These are phyloP conservation scores for Troides aeacus DNA, from an alignment of 2,888 invertebrate species.

Conservation along the genomic window DNA sequence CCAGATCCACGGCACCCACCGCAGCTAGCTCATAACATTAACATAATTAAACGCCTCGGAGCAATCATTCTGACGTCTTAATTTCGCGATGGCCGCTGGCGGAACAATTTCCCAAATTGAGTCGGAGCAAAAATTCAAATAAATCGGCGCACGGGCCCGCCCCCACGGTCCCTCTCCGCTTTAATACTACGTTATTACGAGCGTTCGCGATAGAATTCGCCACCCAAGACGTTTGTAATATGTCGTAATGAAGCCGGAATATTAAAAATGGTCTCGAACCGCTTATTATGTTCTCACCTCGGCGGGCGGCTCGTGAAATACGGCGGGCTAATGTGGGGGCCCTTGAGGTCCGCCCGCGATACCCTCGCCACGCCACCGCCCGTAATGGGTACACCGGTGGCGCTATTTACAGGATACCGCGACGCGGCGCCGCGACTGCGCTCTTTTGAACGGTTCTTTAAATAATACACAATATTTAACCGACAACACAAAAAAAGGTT, in stretches of 20 bases:
- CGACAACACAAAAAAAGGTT: too few species aligned
- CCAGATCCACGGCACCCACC: constrained; percentile 69
- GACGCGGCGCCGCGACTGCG: not conserved
- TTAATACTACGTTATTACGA: constrained; percentile 75
- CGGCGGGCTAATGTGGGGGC: constrained; percentile 69
- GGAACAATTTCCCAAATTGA: constrained; percentile 78
- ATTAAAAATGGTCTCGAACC: constrained; percentile 78
- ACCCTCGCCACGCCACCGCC: constrained; percentile 40
- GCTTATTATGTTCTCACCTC: constrained; percentile 80
- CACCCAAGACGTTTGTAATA: constrained; percentile 80
- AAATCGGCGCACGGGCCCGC: constrained; percentile 71
- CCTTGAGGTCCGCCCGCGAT: constrained; percentile 46
- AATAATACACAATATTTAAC: not conserved
- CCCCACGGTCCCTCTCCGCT: constrained; percentile 57
- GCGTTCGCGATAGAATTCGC: constrained; percentile 79
- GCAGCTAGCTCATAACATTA: constrained; percentile 73
- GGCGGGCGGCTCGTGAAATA: constrained; percentile 73
- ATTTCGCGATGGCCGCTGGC: constrained; percentile 77
- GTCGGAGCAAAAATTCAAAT: constrained; percentile 79
- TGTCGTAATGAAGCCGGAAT: constrained; percentile 78
- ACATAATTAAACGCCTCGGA: constrained; percentile 78
- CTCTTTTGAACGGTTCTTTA: not conserved
- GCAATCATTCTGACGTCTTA: constrained; percentile 79
- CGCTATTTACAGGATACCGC: constrained; percentile 50
- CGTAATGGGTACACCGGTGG: constrained; percentile 60